Evolutionary conservation across 2,797 vertebrate genomes (phyloP).

Genomic region (Cheirogaleus major): DNA sequence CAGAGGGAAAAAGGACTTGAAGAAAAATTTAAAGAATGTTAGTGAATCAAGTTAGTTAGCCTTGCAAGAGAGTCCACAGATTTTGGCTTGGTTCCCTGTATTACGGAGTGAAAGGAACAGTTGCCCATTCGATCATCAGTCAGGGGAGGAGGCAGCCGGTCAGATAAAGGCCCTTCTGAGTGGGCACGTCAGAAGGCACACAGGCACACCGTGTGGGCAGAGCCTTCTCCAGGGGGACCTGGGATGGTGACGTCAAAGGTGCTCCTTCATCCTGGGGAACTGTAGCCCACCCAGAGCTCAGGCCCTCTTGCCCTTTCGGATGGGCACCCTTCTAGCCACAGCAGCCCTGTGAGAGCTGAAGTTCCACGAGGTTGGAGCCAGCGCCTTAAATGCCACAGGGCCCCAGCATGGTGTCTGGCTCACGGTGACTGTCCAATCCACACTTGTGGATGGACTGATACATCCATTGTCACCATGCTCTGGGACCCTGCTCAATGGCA

Average conservation of each 20-base stretch:
- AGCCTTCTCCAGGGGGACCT: neutral
- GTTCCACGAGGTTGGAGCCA: neutral
- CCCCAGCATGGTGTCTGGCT: neutral
- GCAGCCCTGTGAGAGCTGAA: neutral
- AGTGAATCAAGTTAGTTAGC: neutral
- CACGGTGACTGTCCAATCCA: rapidly evolving
- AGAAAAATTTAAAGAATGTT: neutral
- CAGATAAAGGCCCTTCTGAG: neutral
- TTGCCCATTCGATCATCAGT: neutral
- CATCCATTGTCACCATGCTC: rapidly evolving
- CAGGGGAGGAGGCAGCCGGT: neutral
- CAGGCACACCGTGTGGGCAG: rapidly evolving
- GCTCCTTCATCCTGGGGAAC: neutral
- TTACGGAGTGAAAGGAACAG: neutral
- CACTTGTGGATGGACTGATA: neutral
- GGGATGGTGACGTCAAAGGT: neutral
- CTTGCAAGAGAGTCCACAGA: neutral
- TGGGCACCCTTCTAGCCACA: no score
- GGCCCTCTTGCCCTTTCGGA: rapidly evolving
- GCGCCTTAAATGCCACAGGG: rapidly evolving
- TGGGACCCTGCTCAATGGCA: neutral
- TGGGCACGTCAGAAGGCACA: neutral
- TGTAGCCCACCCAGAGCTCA: neutral
- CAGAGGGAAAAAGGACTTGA: neutral
- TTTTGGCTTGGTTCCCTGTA: neutral